Conservation (phyloP, 92 coral and sea anemone species). For the Zoanthus gigantus region DNA sequence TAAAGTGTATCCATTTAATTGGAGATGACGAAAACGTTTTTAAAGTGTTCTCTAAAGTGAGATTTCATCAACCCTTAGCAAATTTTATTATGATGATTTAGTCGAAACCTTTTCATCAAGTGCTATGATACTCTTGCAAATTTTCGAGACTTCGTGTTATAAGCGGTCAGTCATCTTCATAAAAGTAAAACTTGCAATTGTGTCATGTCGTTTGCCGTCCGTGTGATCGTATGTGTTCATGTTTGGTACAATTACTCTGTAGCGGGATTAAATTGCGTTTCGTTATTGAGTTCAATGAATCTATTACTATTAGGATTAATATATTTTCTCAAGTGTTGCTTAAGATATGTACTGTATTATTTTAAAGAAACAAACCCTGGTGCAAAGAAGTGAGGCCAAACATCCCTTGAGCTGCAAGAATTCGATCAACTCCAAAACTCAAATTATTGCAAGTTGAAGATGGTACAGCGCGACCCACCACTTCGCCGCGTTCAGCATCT, state of each 20-base stretch:
- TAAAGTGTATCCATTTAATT: constrained; percentile 20
- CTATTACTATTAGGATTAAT: constrained; percentile 13
- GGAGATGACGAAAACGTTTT: not conserved
- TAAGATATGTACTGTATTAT: not conserved
- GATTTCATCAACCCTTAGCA: not conserved
- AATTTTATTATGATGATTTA: not conserved
- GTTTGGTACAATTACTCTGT: not conserved
- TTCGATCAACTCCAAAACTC: constrained; percentile 44
- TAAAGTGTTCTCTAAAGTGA: not conserved
- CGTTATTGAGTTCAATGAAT: constrained; percentile 11
- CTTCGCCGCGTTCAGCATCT: not conserved
- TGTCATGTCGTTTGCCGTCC: not conserved
- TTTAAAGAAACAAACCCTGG: constrained; percentile 22
- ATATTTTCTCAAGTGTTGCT: constrained; percentile 6
- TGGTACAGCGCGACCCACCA: not conserved
- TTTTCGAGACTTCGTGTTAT: not conserved
- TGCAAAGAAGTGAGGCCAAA: constrained; percentile 17
- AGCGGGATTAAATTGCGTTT: not conserved
- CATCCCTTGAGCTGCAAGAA: constrained; percentile 41
- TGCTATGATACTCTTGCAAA: not conserved
- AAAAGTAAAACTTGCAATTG: not conserved
- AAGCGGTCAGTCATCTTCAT: not conserved
- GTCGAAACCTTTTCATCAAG: not conserved
- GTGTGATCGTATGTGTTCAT: not conserved
- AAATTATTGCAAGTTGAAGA: constrained; percentile 6